Evolutionary conservation across 2,113 vertebrate species (phyloP).

Genomic region (Hypocryptadius cinnamomeus): DNA sequence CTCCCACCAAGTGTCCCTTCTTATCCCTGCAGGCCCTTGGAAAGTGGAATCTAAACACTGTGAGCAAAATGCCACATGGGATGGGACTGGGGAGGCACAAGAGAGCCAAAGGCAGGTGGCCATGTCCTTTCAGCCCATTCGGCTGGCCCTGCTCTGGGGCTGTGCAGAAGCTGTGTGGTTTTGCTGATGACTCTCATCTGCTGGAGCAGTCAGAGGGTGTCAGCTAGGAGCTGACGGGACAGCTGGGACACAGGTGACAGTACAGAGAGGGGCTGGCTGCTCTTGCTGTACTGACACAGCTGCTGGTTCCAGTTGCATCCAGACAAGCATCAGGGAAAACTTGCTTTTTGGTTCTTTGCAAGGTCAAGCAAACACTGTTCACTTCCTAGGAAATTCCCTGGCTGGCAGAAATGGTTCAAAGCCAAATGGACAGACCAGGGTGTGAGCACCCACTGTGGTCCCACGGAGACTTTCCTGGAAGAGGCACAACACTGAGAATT

Average conservation of each 20-base stretch:
- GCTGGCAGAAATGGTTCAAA: not conserved
- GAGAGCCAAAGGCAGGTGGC: not conserved
- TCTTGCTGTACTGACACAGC: not conserved
- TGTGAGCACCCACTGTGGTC: not conserved
- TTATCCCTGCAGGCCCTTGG: not conserved
- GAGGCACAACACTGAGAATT: not conserved
- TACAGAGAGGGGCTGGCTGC: not conserved
- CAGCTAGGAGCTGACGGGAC: not conserved
- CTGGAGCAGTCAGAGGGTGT: not conserved
- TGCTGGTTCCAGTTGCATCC: not conserved
- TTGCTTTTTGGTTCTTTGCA: not conserved
- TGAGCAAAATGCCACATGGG: not conserved
- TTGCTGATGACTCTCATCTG: not conserved
- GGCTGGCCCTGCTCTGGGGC: not conserved
- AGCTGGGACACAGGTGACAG: not conserved
- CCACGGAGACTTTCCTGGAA: not conserved
- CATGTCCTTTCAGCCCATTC: not conserved
- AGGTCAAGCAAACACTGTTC: not conserved
- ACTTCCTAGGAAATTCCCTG: not conserved
- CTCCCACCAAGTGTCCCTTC: not conserved
- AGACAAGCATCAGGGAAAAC: not conserved
- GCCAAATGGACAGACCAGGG: not conserved
- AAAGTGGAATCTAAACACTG: not conserved
- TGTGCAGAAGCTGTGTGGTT: not conserved
- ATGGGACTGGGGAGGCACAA: not conserved